Base-by-base conservation (phyloP, 2,797 vertebrate genomes). In the Sylvia borin region DNA sequence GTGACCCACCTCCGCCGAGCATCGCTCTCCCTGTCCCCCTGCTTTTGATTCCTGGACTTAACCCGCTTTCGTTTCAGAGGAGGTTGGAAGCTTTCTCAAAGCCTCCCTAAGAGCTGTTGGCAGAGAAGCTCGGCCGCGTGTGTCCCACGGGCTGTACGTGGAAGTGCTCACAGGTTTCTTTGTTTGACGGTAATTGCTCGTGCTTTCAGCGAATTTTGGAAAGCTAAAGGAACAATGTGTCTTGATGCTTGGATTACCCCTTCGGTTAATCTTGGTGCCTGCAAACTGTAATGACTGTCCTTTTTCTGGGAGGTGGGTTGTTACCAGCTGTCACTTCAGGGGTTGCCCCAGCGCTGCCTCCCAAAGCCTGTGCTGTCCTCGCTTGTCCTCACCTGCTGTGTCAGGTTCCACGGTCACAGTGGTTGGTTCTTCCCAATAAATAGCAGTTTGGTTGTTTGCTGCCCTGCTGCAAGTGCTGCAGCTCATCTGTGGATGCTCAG, bases 41-140 rank as follows among this genome's bases (percentile, higher is more conserved):
- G 40, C 0, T 34, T 47, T 32, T 21, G 0, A 7, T 64, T 78
- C 13, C 79, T 45, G 12, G 6, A n/a, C 62, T 11, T 96, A 95
- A 95, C 83, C 70, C 16, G 10, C 86, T 96, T 96, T 54, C 22
- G 0, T 96, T 95, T 62, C 95, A 71, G 76, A 88, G 65, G 61
- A 64, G 88, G 31, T 67, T 18, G 54, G 67, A 16, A 5, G 29
- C 60, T 71, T 13, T 14, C 4, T 16, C 10, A 14, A 5, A 78
- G 73, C 61, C 77, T 88, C 85, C 73, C 51, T 85, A 5, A 34
- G 47, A 79, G 88, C 82, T 7, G 10, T 18, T 60, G 7, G 85
- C 90, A 16, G 58, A 74, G 87, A 2, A 60, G 13, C 61, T 21
- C 3, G 7, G 31, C 65, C n/a, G 7, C 7, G 57, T 20, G 78